Evolutionary conservation across 2,797 vertebrate species (phyloP).

Genomic region (Rhadinocentrus ornatus): DNA sequence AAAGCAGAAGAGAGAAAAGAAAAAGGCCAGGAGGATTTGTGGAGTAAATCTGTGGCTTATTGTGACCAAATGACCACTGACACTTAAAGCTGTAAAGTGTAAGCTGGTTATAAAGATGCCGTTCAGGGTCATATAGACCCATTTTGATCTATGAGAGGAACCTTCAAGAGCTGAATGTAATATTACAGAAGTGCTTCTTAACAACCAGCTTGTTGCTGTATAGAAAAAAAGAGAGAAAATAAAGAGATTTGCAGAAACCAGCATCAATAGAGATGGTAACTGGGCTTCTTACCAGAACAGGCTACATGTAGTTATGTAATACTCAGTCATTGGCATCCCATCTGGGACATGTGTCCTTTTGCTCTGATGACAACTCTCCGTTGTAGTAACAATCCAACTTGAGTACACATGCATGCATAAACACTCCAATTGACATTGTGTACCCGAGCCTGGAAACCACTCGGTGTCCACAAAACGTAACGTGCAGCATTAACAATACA

Average conservation of each 20-base stretch:
- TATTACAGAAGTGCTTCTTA: not conserved
- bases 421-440: slow-evolving; percentile 7
- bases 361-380: slow-evolving; percentile 5
- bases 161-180: not conserved
- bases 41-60: slow-evolving; percentile 22
- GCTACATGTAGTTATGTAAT: slow-evolving; percentile 10
- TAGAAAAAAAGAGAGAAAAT: too few relatives aligned
- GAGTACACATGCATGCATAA: not conserved
- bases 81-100: slow-evolving; percentile 27
- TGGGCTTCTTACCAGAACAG: slow-evolving; percentile 1
- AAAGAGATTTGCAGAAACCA: not conserved
- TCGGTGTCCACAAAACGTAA: slow-evolving; percentile 27
- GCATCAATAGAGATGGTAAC: not conserved
- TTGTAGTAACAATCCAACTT: slow-evolving; percentile 7
- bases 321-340: slow-evolving; percentile 21
- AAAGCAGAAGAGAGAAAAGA: not conserved
- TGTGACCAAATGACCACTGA: slow-evolving; percentile 28
- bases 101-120: slow-evolving; percentile 1
- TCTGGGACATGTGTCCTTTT: slow-evolving; percentile 24
- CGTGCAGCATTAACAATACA: slow-evolving; percentile 21
- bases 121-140: not conserved
- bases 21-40: slow-evolving; percentile 14
- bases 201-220: too few relatives aligned
- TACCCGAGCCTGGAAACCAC: slow-evolving; percentile 47
- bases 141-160: not conserved